Base-by-base conservation (phyloP, 2,113 vertebrate genomes). In the Polypterus senegalus region DNA sequence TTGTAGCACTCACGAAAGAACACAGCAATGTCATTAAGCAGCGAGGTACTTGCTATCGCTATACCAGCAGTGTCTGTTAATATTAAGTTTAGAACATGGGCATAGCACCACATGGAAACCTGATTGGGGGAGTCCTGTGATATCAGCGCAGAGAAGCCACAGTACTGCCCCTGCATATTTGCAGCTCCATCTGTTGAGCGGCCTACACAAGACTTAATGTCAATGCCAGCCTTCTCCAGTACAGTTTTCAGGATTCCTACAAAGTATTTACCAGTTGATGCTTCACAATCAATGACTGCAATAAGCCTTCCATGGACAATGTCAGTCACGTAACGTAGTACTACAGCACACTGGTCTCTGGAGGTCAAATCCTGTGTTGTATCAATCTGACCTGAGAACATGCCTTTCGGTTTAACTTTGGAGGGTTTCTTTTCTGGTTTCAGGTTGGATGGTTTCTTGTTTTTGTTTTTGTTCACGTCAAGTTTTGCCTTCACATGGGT, bases 231-330 rank as follows among this genome's bases (percentile, higher is more conserved):
- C 2, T 48, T 45, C 2, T 68, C 48, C 5, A 65, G 4, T 6
- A 53, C 48, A 9, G 64, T 48, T 61, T 46, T 45, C 4, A 68
- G 11, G 9, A 65, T 6, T 27, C 61, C 10, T 7, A 59, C 55
- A 61, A 67, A 70, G 47, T 55, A 52, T 49, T 70, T 9, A 3
- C 59, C 65, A 46, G 69, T 67, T 9, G 65, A 65, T 48, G 58
- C 48, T 7, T 57, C 54, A 10, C 46, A 65, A 4, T 60, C 46
- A 11, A 67, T 47, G 3, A 67, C 52, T 5, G 60, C 54, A 47
- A 69, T 10, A 7, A 71, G 62, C 48, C 62, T 59, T 51, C 66
- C 62, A 1, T 60, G 56, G 2, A 65, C 43, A 44, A 5, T 6
- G 5, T 67, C 65, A 46, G 56, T 71, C 1, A 69, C 65, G 58